Conservation (phyloP, 2,888 invertebrate species). For the Phrixothrix hirtus region DNA sequence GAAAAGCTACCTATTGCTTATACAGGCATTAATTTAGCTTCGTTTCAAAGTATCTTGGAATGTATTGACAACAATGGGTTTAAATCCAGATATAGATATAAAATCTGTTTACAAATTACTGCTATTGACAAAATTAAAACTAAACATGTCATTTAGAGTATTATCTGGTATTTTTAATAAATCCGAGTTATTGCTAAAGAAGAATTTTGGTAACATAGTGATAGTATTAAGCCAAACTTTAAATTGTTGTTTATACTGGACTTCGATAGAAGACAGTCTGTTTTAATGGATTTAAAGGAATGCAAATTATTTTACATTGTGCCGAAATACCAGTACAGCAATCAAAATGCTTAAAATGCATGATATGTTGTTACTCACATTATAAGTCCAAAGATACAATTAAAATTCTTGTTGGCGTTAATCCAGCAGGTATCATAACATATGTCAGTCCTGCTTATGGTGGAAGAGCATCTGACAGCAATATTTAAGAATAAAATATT, state of each 20-base stretch:
- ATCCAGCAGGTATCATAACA: neutral
- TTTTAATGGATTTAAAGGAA: neutral
- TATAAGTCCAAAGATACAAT: neutral
- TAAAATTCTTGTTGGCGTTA: neutral
- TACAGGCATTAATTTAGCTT: too few species aligned
- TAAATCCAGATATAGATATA: too few species aligned
- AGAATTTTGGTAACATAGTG: too few species aligned
- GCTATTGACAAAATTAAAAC: too few species aligned
- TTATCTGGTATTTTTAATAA: too few species aligned
- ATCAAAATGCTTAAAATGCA: neutral
- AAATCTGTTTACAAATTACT: too few species aligned
- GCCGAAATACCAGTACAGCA: neutral
- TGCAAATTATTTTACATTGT: neutral
- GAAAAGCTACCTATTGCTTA: too few species aligned
- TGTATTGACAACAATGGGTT: too few species aligned
- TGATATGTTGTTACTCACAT: neutral
- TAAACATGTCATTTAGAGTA: too few species aligned
- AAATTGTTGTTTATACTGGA: neutral
- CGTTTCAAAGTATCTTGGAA: too few species aligned
- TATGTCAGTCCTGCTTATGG: conserved; percentile 1
- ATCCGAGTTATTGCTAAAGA: too few species aligned
- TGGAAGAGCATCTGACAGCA: neutral
- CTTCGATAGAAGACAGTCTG: neutral
- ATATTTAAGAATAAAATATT: neutral
- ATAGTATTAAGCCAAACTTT: too few species aligned